Evolutionary conservation across 1,140 invertebrate genomes (phyloP).

Genomic region (Hypothenemus hampei): DNA sequence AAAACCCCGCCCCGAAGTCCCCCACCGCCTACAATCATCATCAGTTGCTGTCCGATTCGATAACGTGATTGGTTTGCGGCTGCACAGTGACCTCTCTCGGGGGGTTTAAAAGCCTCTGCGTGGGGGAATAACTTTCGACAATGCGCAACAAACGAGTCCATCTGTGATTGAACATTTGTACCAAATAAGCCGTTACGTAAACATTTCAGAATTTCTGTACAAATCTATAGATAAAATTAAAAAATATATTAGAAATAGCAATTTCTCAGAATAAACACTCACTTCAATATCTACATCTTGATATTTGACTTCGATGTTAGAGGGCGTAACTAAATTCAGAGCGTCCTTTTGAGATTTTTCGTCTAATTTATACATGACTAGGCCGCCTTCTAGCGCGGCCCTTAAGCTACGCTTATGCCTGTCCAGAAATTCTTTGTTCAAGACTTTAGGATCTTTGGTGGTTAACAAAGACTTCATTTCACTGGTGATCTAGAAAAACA

Average conservation of each 20-base stretch:
- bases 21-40: slow-evolving; percentile 1
- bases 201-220: slow-evolving; percentile 69
- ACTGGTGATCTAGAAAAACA: slow-evolving; percentile 43
- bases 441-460: slow-evolving; percentile 55
- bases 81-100: slow-evolving; percentile 13
- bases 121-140: slow-evolving; percentile 72
- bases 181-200: slow-evolving; percentile 76
- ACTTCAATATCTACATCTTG: slow-evolving; percentile 57
- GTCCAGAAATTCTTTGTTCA: slow-evolving; percentile 68
- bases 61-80: slow-evolving; percentile 26
- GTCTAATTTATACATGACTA: slow-evolving; percentile 66
- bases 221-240: slow-evolving; percentile 53
- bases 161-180: slow-evolving; percentile 56
- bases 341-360: slow-evolving; percentile 56
- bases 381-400: slow-evolving; percentile 65
- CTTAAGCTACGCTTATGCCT: slow-evolving; percentile 59
- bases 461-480: slow-evolving; percentile 64
- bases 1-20: not conserved
- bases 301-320: slow-evolving; percentile 52
- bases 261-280: slow-evolving; percentile 23
- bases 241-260: not conserved
- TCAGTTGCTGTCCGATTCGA: slow-evolving; percentile 30
- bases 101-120: slow-evolving; percentile 58
- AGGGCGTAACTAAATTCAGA: slow-evolving; percentile 59
- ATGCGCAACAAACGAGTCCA: slow-evolving; percentile 61